Evolutionary conservation across 2,797 vertebrate genomes (phyloP).

Genomic region (Siniperca obscura): DNA sequence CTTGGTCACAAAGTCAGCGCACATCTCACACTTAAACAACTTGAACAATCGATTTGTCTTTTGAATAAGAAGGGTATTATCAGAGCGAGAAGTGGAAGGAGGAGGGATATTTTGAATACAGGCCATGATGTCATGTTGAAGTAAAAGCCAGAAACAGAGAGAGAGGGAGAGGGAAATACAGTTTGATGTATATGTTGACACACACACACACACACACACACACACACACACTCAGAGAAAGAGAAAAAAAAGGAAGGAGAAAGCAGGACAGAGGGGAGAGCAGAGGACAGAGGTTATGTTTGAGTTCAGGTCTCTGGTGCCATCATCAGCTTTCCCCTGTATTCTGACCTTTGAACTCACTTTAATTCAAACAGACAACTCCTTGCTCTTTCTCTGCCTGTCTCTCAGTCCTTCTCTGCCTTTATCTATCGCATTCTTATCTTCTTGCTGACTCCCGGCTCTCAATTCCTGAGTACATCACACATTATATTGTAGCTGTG

Average conservation of each 20-base stretch:
- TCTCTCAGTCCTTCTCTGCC: conserved; percentile 31
- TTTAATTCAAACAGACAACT: conserved; percentile 64
- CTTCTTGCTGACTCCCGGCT: conserved; percentile 36
- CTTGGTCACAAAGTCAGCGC: neutral
- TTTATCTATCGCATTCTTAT: conserved; percentile 59
- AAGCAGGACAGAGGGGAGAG: neutral
- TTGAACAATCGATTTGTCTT: conserved; percentile 25
- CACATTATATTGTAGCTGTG: conserved; percentile 38
- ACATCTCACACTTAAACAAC: conserved; percentile 19
- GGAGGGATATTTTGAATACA: conserved; percentile 11
- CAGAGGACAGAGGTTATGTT: conserved; percentile 47
- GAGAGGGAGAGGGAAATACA: neutral
- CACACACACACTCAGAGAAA: neutral
- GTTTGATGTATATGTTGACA: conserved; percentile 21
- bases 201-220: neutral
- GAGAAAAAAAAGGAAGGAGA: neutral
- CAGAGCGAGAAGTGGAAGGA: neutral
- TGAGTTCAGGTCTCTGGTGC: conserved; percentile 62
- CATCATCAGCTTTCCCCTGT: conserved; percentile 58
- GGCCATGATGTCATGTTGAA: neutral
- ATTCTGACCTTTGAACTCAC: conserved; percentile 64
- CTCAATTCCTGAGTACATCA: conserved; percentile 38
- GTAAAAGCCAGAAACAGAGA: neutral
- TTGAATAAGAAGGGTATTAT: conserved; percentile 16
- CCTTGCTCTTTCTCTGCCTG: conserved; percentile 19